Evolutionary conservation across 1,140 invertebrate genomes (phyloP), one percentile per base, ranked within the genome.

Genomic region (Pseudobourletiella spinata): DNA sequence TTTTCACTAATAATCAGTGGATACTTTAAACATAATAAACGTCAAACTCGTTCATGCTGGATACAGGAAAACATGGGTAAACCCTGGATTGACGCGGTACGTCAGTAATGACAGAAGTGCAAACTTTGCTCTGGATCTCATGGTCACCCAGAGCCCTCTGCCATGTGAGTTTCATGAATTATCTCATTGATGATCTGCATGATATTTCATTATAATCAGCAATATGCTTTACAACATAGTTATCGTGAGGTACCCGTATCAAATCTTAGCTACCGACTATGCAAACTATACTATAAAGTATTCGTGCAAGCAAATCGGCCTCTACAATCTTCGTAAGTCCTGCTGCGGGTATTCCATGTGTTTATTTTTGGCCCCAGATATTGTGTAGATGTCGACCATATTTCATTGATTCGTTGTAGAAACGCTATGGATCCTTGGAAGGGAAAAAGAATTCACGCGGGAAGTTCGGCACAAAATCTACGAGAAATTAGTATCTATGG

Each of bases 111-210:
- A 67, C 43, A 55, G 48, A 30, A 64, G 61, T 54, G 65, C 52
- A 30, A 32, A 64, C 52, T 55, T 67, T 1, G 26, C 54, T 1
- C 20, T 67, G 16, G 59, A 64, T 26, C 28, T 64, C 15, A 15
- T 57, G 2, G 43, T 67, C 4, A 62, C 60, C 1, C 65, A 67
- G 46, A 42, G 25, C 22, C 61, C 61, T 51, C 24, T 67, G 16
- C 65, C 65, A 30, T 67, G 65, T 57, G 69, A 88, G 85, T 87
- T 87, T 74, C 24, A 22, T 48, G 24, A 25, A 32, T 6, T 16
- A 61, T 11, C 42, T 55, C 8, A 50, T 14, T 26, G 57, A 58
- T 28, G 4, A 58, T 58, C 20, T 44, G 4, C 4, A 16, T 11
- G 6, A 46, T 39, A 39, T 39, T 39, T 39, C n/a, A 39, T 11